These are phyloP conservation scores for Electrophaes corylata DNA, from an alignment of 2,888 invertebrate species.

Conservation along the genomic window DNA sequence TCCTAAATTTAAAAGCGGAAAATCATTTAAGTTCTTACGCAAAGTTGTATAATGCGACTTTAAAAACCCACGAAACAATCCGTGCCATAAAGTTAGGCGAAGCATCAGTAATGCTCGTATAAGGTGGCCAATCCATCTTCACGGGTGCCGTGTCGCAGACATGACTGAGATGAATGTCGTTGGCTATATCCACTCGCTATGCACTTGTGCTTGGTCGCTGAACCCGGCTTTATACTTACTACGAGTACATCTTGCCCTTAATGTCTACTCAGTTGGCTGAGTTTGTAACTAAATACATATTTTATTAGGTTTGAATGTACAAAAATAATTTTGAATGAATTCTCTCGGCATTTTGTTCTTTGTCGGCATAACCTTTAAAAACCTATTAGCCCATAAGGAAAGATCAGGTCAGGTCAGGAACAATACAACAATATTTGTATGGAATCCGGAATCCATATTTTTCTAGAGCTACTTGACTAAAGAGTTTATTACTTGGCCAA, in stretches of 20 bases:
- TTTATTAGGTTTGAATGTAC: slow-evolving; percentile 1
- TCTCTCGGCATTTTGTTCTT: too few species aligned
- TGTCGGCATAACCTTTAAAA: neutral
- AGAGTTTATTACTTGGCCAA: too few species aligned
- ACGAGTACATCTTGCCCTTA: slow-evolving; percentile 19
- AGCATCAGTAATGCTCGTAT: slow-evolving; percentile 48
- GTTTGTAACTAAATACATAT: slow-evolving; percentile 9
- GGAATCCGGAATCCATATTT: neutral
- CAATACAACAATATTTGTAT: neutral
- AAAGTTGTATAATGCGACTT: slow-evolving; percentile 33
- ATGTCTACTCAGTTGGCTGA: slow-evolving; percentile 28
- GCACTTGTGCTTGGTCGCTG: slow-evolving; percentile 22
- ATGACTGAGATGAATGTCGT: slow-evolving; percentile 61
- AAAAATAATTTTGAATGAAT: neutral
- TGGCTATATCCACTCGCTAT: slow-evolving; percentile 11
- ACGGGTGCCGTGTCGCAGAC: slow-evolving; percentile 46
- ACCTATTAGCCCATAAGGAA: neutral
- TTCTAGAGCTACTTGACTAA: too few species aligned
- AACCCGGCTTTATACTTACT: slow-evolving; percentile 12
- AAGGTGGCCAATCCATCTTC: slow-evolving; percentile 61
- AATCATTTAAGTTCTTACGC: slow-evolving; percentile 25
- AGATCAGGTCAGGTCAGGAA: neutral
- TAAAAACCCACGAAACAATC: slow-evolving; percentile 20
- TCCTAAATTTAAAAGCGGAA: slow-evolving; percentile 18
- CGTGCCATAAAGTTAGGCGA: slow-evolving; percentile 33